Conservation (phyloP, 2,113 vertebrate genomes). For the Aplodontia rufa region DNA sequence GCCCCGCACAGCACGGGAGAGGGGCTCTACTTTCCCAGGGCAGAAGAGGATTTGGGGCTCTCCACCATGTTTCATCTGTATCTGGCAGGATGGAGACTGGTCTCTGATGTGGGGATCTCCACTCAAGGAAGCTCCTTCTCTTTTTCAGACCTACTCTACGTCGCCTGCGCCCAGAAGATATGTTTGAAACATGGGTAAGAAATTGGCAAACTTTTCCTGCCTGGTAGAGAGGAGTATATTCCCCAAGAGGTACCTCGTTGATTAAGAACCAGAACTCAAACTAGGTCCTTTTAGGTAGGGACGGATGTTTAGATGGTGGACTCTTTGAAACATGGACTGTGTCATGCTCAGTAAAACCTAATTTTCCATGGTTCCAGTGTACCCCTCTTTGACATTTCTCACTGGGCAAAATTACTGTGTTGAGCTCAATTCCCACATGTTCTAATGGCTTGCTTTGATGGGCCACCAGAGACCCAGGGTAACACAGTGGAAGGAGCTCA, state of each 20-base stretch:
- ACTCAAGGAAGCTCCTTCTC: constrained; percentile 29
- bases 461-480: background rate
- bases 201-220: background rate
- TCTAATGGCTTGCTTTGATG: background rate
- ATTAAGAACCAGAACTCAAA: background rate
- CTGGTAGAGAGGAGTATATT: background rate
- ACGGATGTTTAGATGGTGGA: background rate
- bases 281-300: background rate
- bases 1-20: background rate
- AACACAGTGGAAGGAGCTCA: background rate
- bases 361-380: background rate
- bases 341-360: background rate
- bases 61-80: background rate
- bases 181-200: constrained; percentile 99
- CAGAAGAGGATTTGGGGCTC: background rate
- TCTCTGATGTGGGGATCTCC: background rate
- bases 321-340: background rate
- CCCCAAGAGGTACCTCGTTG: background rate
- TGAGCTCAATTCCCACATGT: background rate
- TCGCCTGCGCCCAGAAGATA: constrained; percentile 95
- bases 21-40: background rate
- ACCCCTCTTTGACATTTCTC: background rate
- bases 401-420: background rate
- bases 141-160: constrained; percentile 92
- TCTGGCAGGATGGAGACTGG: background rate